Evolutionary conservation across 2,797 vertebrate species (phyloP), one percentile per base, ranked within the genome.

Genomic region (Chelidonichthys spinosus): DNA sequence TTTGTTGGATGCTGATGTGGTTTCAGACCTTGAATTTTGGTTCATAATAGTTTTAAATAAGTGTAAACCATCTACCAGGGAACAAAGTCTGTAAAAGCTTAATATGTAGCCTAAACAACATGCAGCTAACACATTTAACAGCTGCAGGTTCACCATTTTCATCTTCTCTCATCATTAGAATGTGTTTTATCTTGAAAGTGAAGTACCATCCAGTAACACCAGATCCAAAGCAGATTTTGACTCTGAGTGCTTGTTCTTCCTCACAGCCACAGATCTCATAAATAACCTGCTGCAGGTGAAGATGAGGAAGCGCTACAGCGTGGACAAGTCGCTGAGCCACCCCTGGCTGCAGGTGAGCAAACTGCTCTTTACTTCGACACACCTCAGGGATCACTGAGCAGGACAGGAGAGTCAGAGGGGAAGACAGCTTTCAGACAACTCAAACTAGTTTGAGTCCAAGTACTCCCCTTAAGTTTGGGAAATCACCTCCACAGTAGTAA

Each of bases 231-330:
- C 25, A 46, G 18, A 11, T 37, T 17, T 33, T 11, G 14, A 54
- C 56, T 43, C 25, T 44, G 44, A 54, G 17, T 25, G 36, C 32
- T n/a, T 49, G 5, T 36, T 75, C 7, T 11, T 33, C 36, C 43
- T 61, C 15, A 50, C 89, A 98, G 97, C 97, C 54, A 97, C 95
- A 70, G 97, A 98, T 91, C 94, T 98, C 87, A 98, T 98, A 80
- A 98, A 97, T 78, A 98, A 97, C 89, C 95, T 98, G 80, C 96
- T 98, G 84, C 97, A 98, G 92, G 97, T 98, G 87, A 98, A 98
- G 94, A 98, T 98, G 97, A 97, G 97, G 90, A 98, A 98, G 83
- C 95, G 97, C 76, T 98, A 95, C 93, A 98, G 97, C 61, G 97
- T 98, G 93, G 97, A 97, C 92, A 98, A 98, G 85, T 97, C 97